Conservation (phyloP, 2,888 invertebrate genomes). For the Formica aserva region DNA sequence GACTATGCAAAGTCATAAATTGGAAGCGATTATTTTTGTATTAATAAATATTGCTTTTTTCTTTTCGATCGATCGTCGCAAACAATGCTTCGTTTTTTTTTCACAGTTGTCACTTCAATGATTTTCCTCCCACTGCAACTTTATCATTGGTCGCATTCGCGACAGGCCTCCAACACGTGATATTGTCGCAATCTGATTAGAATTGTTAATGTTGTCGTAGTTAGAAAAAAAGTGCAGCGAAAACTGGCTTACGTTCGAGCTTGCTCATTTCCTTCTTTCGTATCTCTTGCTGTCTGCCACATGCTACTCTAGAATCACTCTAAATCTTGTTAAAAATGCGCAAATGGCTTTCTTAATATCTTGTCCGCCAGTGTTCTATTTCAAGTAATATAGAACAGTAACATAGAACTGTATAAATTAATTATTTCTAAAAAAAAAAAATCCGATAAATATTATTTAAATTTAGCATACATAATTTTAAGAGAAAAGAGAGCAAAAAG, state of each 20-base stretch:
- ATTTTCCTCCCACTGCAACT: conserved; percentile 64
- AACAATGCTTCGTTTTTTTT: neutral
- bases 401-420: neutral
- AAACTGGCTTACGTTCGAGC: neutral
- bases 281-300: neutral
- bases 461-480: neutral
- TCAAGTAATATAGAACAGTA: neutral
- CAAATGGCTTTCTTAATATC: neutral
- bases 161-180: conserved; percentile 85
- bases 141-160: conserved; percentile 79
- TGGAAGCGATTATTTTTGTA: conserved; percentile 2
- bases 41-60: neutral
- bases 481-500: neutral
- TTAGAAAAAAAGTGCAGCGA: conserved; percentile 54
- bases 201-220: conserved; percentile 81
- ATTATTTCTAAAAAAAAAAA: neutral
- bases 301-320: neutral
- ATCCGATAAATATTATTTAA: neutral
- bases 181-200: conserved; percentile 85
- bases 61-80: neutral
- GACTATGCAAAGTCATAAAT: neutral
- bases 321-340: neutral
- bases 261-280: neutral
- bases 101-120: conserved; percentile 29
- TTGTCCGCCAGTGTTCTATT: neutral